phyloP scores from a whole-genome alignment of 2,888 invertebrate genomes.

The Pammene aurita region DNA sequence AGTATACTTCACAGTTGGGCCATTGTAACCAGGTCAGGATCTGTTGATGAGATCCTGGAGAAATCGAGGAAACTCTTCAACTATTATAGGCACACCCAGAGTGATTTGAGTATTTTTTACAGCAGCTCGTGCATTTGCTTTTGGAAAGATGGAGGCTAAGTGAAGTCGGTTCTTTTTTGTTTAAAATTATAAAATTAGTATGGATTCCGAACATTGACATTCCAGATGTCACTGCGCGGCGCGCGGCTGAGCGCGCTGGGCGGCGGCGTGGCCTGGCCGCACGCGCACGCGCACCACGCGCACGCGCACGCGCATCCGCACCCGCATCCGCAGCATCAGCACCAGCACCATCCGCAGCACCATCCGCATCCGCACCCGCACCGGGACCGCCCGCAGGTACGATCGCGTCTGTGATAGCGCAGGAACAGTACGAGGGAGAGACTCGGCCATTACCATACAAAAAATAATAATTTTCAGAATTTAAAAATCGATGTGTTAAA shows the following conservation, averaged over 20 bases:
- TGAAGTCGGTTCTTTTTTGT: no score
- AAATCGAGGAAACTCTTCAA: no score
- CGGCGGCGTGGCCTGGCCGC: slow-evolving; percentile 68
- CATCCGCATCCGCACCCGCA: slow-evolving; percentile 51
- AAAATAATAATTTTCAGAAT: no score
- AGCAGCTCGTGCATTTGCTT: no score
- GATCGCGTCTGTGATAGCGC: not conserved
- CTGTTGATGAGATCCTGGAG: no score
- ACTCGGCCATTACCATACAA: not conserved
- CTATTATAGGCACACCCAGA: no score
- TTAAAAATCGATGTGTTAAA: no score
- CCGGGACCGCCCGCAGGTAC: slow-evolving; percentile 61
- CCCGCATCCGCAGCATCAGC: slow-evolving; percentile 54
- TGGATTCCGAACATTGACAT: not conserved
- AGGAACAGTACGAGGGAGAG: not conserved
- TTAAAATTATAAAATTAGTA: no score
- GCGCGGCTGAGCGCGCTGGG: slow-evolving; percentile 69
- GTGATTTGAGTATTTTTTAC: no score
- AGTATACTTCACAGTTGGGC: no score
- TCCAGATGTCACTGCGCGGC: slow-evolving; percentile 73
- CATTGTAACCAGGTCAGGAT: no score
- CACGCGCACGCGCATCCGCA: slow-evolving; percentile 48
- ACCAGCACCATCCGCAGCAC: slow-evolving; percentile 57
- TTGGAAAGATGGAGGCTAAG: no score
- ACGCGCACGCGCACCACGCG: slow-evolving; percentile 47